Base-by-base conservation (phyloP, 2,797 vertebrate genomes). In the Miichthys miiuy region DNA sequence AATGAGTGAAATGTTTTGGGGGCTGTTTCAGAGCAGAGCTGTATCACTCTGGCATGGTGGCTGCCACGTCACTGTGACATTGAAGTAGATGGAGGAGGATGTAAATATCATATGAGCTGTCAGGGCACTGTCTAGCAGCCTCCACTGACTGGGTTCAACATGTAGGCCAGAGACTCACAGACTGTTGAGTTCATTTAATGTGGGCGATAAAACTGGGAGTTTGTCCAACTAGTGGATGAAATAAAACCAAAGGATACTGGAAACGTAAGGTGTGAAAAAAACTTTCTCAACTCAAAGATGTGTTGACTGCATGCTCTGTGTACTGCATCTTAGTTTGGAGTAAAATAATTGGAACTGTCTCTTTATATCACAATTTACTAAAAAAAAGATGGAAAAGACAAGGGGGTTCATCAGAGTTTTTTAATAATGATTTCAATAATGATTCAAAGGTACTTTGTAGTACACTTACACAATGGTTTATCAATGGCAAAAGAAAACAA, bases 381-480 rank as follows among this genome's bases (percentile, higher is more conserved):
- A 67, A 13, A 67, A 13, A 74, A 65, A 75, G 10, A 63, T 3
- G n/a, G 34, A 65, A 63, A 72, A 83, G 41, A 80, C 76, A 70
- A 67, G 9, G 16, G 68, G 23, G 54, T 90, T 48, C 77, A 83
- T 78, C 68, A 81, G 85, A 57, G 20, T 67, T 84, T 85, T 93
- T 94, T 94, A 93, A 91, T 95, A 92, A 92, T 83, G 81, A 75
- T 79, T 92, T 92, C 87, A 92, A 93, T 94, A 92, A 90, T 88
- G 79, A 86, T 80, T 90, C 82, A 91, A 90, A 90, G 95, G 93
- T 96, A 96, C 96, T 95, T 88, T 93, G 92, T 93, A 95, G 96
- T 95, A 97, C 95, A 97, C 93, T 94, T 97, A 96, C 96, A 98
- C 94, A 91, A 93, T 86, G 85, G 94, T 95, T 93, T 87, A 94